Evolutionary conservation across 2,888 invertebrate species (phyloP).

Genomic region (Drosophila anomalata): DNA sequence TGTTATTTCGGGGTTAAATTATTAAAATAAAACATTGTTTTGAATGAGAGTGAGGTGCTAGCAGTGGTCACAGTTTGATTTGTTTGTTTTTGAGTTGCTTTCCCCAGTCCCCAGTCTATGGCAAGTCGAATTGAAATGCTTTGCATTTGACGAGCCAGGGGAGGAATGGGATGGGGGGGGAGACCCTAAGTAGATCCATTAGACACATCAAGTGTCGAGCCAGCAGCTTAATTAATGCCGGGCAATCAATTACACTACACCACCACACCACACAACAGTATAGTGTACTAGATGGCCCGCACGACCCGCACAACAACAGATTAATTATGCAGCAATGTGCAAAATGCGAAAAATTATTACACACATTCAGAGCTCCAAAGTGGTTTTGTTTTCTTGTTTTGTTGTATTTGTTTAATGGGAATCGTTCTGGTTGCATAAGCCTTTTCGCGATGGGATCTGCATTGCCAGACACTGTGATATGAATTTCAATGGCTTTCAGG

Average conservation of each 20-base stretch:
- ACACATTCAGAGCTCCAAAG: constrained; percentile 52
- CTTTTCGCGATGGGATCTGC: constrained; percentile 15
- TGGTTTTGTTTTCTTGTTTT: constrained; percentile 4
- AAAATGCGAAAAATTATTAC: constrained; percentile 42
- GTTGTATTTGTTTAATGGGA: constrained; percentile 44
- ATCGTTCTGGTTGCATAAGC: constrained; percentile 60
- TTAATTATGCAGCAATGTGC: constrained; percentile 74
- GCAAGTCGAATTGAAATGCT: constrained; percentile 27
- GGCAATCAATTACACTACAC: constrained; percentile 65
- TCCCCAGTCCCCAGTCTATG: not conserved
- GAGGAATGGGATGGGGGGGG: not conserved
- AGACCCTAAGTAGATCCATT: constrained; percentile 49
- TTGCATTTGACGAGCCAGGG: constrained; percentile 3
- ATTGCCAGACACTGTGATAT: constrained; percentile 59
- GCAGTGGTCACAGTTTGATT: constrained; percentile 42
- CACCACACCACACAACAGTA: not conserved
- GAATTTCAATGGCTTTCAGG: constrained; percentile 61
- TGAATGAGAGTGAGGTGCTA: no score
- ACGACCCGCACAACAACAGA: constrained; percentile 29
- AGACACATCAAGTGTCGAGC: constrained; percentile 39
- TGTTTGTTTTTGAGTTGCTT: constrained; percentile 45
- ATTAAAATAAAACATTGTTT: no score
- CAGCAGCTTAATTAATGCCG: constrained; percentile 63
- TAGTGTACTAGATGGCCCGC: not conserved
- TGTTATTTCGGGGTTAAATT: no score